Conservation (phyloP, 37 sponge, comb jelly and placozoan species). For the Spongilla lacustris region DNA sequence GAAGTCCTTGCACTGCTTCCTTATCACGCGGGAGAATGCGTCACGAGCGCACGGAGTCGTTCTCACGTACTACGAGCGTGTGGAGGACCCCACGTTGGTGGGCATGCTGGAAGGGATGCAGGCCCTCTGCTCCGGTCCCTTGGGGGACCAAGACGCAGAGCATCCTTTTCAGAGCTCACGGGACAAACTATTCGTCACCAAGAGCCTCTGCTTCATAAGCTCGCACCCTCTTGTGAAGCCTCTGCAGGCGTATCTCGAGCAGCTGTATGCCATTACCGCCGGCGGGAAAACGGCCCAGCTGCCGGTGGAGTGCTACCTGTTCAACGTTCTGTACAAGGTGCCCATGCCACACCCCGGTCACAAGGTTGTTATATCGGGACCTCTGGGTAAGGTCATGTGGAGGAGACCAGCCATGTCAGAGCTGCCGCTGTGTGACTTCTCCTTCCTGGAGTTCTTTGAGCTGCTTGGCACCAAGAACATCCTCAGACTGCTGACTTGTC, state of each 20-base stretch:
- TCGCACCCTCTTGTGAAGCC: conserved; percentile 60
- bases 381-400: conserved; percentile 52
- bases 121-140: conserved; percentile 6
- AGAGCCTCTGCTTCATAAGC: conserved; percentile 72
- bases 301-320: conserved; percentile 85
- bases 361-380: conserved; percentile 46
- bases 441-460: conserved; percentile 73
- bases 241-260: conserved; percentile 42
- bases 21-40: conserved; percentile 90
- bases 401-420: conserved; percentile 14
- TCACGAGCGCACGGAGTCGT: conserved; percentile 66
- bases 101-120: conserved; percentile 60
- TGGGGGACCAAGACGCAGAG: background rate
- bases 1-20: conserved; percentile 76
- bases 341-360: conserved; percentile 77
- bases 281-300: conserved; percentile 33
- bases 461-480: conserved; percentile 61
- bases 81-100: conserved; percentile 16
- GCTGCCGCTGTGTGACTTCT: conserved; percentile 89
- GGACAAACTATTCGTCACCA: conserved; percentile 54
- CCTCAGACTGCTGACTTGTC: conserved; percentile 70
- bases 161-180: conserved; percentile 5
- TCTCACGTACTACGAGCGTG: conserved; percentile 70
- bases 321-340: conserved; percentile 80
- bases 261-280: conserved; percentile 56